Evolutionary conservation across 2,113 vertebrate species (phyloP), one percentile per base, ranked within the genome.

Genomic region (Labrus mixtus): DNA sequence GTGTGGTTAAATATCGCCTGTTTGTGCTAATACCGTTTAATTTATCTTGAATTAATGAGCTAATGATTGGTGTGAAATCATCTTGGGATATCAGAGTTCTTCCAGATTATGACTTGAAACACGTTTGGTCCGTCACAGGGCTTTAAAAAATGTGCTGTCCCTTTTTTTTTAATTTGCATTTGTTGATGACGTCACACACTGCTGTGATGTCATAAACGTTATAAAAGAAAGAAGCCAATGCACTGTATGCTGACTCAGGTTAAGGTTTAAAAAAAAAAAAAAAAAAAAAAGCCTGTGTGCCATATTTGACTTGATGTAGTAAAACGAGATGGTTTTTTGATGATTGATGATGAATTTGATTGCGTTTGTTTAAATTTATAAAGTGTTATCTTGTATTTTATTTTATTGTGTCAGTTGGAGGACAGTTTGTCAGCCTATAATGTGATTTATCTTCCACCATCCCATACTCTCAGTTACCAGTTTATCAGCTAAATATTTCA

Each of bases 241-340:
- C 76, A 73, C 76, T 82, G 78, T 79, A 69, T 1, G 10, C 71
- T 56, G 61, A 69, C 88, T 92, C 90, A 92, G 90, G 91, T 84
- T 86, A 50, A 81, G 76, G 56, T 78, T 83, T 57, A 37, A 55
- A 50, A 59, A 70, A 80, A 81, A 33, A 33, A 37, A 55, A 50
- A 59, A 70, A 80, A 81, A 33, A 33, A 33, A 33, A 33, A 33
- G 79, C 69, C 82, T 57, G 7, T 73, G 71, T 79, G 83, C 61
- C 70, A 82, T 74, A 29, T 85, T 56, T 41, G 37, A 75, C 6
- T 56, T 20, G 3, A 64, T 61, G 20, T 68, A 36, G 69, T 68
- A 3, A 20, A 66, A 67, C 41, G 19, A n/a, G 3, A 3, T 33
- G 58, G 20, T 39, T 68, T 68, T 48, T 64, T 83, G 51, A 46